phyloP scores from a whole-genome alignment of 2,797 vertebrate species.

The Lateolabrax maculatus region DNA sequence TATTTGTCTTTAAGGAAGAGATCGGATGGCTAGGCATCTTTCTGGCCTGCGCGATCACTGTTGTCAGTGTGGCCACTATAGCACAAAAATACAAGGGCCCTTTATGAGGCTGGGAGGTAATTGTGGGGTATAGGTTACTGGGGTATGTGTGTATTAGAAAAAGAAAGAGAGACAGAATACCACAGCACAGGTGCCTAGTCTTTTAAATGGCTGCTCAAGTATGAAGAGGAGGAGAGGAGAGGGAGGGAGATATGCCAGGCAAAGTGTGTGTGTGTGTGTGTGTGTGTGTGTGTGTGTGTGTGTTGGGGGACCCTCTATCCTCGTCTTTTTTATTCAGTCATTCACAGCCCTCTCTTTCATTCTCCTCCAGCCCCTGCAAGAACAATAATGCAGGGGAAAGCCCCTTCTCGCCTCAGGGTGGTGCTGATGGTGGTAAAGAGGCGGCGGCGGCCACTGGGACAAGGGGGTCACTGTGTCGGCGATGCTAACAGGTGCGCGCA shows the following conservation, averaged over 20 bases:
- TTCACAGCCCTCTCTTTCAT: conserved; percentile 48
- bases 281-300: conserved; percentile 31
- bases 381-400: conserved; percentile 58
- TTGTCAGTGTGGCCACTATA: conserved; percentile 87
- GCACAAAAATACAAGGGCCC: conserved; percentile 87
- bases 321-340: conserved; percentile 48
- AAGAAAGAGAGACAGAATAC: conserved; percentile 68
- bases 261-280: conserved; percentile 23
- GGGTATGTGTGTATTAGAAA: conserved; percentile 75
- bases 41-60: conserved; percentile 68
- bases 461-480: conserved; percentile 80
- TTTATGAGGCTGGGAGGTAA: conserved; percentile 92
- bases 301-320: conserved; percentile 30
- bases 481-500: conserved; percentile 85
- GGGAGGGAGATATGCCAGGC: conserved; percentile 69
- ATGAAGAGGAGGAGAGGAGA: conserved; percentile 84
- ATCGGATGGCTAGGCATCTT: conserved; percentile 83
- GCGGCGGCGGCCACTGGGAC: conserved; percentile 77
- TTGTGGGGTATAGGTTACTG: conserved; percentile 93
- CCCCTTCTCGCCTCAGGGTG: conserved; percentile 80
- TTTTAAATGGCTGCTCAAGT: conserved; percentile 82
- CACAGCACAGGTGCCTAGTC: conserved; percentile 86
- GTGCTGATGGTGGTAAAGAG: conserved; percentile 48
- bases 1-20: conserved; percentile 82
- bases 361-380: conserved; percentile 28